These are phyloP conservation scores for Amblyopsis hoosieri DNA, from an alignment of 2,797 vertebrate genomes.

Conservation along the genomic window DNA sequence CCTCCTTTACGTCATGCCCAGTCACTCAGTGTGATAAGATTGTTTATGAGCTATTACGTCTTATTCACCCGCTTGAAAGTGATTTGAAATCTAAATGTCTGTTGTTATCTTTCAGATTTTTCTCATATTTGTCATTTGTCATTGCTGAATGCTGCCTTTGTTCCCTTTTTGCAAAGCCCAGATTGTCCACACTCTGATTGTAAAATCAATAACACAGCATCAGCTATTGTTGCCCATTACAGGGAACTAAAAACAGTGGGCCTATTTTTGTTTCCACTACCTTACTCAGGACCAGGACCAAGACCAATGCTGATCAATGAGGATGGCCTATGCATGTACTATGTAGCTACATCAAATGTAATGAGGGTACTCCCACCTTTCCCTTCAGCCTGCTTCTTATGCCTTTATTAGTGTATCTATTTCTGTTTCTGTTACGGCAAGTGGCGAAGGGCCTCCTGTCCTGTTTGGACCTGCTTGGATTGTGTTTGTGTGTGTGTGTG, in stretches of 20 bases:
- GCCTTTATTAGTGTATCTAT: conserved; percentile 4
- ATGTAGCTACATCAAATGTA: conserved; percentile 7
- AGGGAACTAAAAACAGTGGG: conserved; percentile 6
- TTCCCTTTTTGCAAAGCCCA: background rate
- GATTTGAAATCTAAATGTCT: background rate
- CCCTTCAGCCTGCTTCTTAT: background rate
- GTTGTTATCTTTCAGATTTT: background rate
- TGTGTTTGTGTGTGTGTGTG: conserved; percentile 1
- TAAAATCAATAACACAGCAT: conserved; percentile 28
- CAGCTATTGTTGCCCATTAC: conserved; percentile 32
- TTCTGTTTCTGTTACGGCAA: background rate
- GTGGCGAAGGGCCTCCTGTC: background rate
- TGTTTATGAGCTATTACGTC: background rate
- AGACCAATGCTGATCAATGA: conserved; percentile 11
- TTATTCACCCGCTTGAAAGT: background rate
- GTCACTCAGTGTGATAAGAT: conserved; percentile 10
- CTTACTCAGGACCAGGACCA: conserved; percentile 1
- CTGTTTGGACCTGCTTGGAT: conserved; percentile 1
- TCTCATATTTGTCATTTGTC: background rate
- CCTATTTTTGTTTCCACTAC: conserved; percentile 3
- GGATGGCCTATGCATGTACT: conserved; percentile 2
- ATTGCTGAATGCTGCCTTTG: too few species aligned
- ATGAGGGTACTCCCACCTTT: conserved; percentile 5
- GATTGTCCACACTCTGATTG: conserved; percentile 10
- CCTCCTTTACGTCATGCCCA: conserved; percentile 50